phyloP scores from a whole-genome alignment of 2,888 invertebrate genomes.

The Athrips mouffetella region DNA sequence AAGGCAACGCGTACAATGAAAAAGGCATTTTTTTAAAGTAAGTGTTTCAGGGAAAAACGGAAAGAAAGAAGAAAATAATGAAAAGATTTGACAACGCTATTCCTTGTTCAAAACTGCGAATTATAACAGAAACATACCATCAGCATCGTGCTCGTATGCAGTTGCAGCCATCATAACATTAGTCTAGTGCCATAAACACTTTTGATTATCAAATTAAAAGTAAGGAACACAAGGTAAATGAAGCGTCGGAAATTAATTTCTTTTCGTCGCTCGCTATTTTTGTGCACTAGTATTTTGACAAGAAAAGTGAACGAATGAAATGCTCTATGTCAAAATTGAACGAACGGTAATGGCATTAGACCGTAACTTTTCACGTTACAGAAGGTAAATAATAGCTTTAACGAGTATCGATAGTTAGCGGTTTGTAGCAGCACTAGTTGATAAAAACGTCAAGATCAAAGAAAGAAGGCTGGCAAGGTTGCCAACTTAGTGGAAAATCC shows the following conservation, averaged over 20 bases:
- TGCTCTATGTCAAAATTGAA: conserved; percentile 12
- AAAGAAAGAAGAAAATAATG: neutral
- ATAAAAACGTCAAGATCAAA: neutral
- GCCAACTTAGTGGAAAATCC: too few relatives aligned
- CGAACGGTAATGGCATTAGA: conserved; percentile 16
- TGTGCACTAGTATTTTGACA: conserved; percentile 35
- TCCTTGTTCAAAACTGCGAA: neutral
- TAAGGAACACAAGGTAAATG: neutral
- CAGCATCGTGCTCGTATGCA: conserved; percentile 67
- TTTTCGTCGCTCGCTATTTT: conserved; percentile 37
- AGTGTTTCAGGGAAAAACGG: too few relatives aligned
- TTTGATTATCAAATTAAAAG: neutral
- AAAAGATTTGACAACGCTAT: neutral
- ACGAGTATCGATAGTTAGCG: neutral
- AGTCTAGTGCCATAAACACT: neutral
- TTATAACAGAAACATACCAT: conserved; percentile 45
- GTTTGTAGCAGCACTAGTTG: neutral
- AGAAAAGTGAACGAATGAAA: conserved; percentile 15
- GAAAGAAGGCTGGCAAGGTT: too few relatives aligned
- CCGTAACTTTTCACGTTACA: neutral
- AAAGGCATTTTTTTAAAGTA: too few relatives aligned
- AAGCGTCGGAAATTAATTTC: conserved; percentile 28
- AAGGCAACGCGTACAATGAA: neutral
- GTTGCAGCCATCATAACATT: conserved; percentile 55
- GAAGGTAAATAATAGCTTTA: neutral